Conservation (phyloP, 2,113 vertebrate genomes). For the Cervus canadensis region DNA sequence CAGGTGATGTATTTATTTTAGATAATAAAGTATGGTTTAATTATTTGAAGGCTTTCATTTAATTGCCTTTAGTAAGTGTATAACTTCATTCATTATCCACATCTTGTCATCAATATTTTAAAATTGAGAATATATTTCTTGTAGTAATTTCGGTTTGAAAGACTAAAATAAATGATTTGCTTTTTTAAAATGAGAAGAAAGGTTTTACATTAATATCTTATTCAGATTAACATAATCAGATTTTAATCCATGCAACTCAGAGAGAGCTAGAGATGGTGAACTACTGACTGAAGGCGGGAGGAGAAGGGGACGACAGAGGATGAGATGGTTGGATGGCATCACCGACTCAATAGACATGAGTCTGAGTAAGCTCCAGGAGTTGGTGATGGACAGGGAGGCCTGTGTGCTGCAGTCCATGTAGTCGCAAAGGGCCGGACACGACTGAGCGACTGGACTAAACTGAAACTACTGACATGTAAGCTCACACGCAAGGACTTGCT, state of each 20-base stretch:
- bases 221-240: not conserved
- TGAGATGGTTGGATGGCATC: not conserved
- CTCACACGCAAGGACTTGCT: not conserved
- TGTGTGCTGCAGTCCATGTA: not conserved
- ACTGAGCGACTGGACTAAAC: not conserved
- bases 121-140: slow-evolving; percentile 24
- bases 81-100: slow-evolving; percentile 24
- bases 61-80: not conserved
- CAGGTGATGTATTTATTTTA: slow-evolving; percentile 3
- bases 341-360: not conserved
- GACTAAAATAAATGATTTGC: not conserved
- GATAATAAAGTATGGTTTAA: not conserved
- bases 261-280: not conserved
- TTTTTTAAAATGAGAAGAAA: not conserved
- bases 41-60: not conserved
- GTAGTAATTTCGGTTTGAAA: slow-evolving; percentile 1
- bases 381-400: not conserved
- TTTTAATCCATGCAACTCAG: not conserved
- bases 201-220: not conserved
- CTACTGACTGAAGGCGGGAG: not conserved
- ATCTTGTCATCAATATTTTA: slow-evolving; percentile 43
- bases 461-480: not conserved
- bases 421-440: not conserved
- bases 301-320: not conserved
- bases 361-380: rapidly evolving